Conservation (phyloP, 2,797 vertebrate species). For the Eleutherodactylus coqui region DNA sequence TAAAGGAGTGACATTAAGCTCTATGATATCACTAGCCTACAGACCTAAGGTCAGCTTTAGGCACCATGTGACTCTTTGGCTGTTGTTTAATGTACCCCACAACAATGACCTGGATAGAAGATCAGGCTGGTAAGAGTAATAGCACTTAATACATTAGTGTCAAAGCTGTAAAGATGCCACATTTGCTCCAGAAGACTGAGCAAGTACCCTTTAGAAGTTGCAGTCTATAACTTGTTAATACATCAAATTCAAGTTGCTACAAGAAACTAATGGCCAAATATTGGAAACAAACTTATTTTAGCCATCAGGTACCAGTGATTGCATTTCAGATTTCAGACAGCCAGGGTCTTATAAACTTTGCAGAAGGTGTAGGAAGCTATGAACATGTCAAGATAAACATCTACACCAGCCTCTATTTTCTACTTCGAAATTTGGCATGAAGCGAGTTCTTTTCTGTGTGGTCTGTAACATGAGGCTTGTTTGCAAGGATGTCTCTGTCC, state of each 20-base stretch:
- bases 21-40: conserved; percentile 16
- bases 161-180: too few relatives aligned
- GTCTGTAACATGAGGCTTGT: conserved; percentile 63
- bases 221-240: too few relatives aligned
- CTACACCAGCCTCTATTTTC: conserved; percentile 52
- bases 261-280: not conserved
- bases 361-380: conserved; percentile 58
- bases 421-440: conserved; percentile 44
- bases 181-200: not conserved
- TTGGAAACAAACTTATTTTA: not conserved
- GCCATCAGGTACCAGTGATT: conserved; percentile 16
- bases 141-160: not conserved
- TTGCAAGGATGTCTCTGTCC: conserved; percentile 63
- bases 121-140: not conserved
- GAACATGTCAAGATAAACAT: conserved; percentile 63
- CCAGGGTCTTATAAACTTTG: conserved; percentile 46
- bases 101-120: conserved; percentile 4
- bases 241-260: too few relatives aligned
- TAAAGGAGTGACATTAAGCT: not conserved
- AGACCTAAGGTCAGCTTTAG: conserved; percentile 31
- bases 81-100: conserved; percentile 10
- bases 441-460: conserved; percentile 58
- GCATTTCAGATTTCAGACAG: conserved; percentile 11
- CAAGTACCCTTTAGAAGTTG: not conserved
- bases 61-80: conserved; percentile 19